Evolutionary conservation across 2,113 vertebrate species (phyloP), one percentile per base, ranked within the genome.

Genomic region (Notechis scutatus): DNA sequence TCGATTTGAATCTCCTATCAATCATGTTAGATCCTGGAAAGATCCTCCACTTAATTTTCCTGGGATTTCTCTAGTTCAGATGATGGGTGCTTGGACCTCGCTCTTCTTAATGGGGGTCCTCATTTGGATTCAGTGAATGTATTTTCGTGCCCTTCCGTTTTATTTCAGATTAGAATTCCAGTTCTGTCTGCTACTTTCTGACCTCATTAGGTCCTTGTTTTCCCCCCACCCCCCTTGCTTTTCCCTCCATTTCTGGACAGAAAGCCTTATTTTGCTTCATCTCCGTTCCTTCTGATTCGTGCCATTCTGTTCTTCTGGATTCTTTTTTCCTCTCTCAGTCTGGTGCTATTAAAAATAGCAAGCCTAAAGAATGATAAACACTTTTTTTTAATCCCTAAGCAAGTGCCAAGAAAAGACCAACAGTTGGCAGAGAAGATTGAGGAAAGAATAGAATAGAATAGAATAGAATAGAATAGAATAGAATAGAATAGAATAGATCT

Each of bases 341-440:
- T 97, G 96, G 98, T 97, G 97, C 97, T 93, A 97, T 97, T 98
- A 97, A 98, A 98, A 98, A 97, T 96, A 98, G 96, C 95, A 96
- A 64, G 10, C 26, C 91, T 97, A 97, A 98, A 98, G 97, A 98
- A 97, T 97, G 97, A 96, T 96, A 97, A 98, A 95, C 93, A 89
- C 95, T 96, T 92, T 94, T 95, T 97, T 97, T 96, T 96, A 96
- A 85, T 97, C 94, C 95, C 96, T 95, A 90, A 88, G 96, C 96
- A 94, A 96, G 97, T 96, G 95, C 96, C 95, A 90, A 88, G 92
- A 93, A 54, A 88, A 94, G 95, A 95, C 96, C 87, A 96, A 94
- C 29, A n/a, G 29, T n/a, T n/a, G 61, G 29, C 29, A 69, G 69
- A 88, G 85, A 95, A 93, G 93, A 94, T 45, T 96, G 95, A 86